Base-by-base conservation (phyloP, 2,797 vertebrate genomes). In the Acanthornis magna region DNA sequence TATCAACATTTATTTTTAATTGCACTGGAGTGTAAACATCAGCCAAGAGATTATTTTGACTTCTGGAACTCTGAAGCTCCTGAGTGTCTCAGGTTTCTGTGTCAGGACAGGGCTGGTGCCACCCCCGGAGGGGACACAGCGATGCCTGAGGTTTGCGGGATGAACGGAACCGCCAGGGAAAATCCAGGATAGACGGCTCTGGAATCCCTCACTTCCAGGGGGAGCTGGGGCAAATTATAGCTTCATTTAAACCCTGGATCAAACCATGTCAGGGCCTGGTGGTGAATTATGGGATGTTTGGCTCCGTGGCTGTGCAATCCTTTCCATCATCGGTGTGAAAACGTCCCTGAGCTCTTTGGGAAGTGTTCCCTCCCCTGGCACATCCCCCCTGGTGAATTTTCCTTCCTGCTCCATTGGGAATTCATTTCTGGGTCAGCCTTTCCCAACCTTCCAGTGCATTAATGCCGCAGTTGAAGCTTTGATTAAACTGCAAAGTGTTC, bases 371-470 rank as follows among this genome's bases (percentile, higher is more conserved):
- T 80, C 55, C 60, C 21, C 40, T 5, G 13, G 5, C 86, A 21
- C 5, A 0, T 87, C 48, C 61, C 36, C 36, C 36, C 7, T 1
- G 0, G 38, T 91, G 66, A 13, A 79, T 87, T 87, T 60, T 63
- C 16, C 42, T 83, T 45, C 11, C 55, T 53, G 38, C 54, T 81
- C 91, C 5, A 0, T 15, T 85, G 82, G 93, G 66, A 92, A 95
- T 88, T 85, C 8, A 25, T 89, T 91, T 85, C 85, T 94, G 78
- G 92, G 75, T 89, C 91, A 88, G 23, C 67, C 85, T 66, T 89
- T 88, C 83, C 87, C 74, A 88, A 67, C 85, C 61, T 88, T 74
- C 45, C 53, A 11, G 45, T 9, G 34, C 42, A 26, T 85, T 73
- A 77, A 66, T 86, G 0, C 5, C 2, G 2, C 3, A 8, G 67